These are phyloP conservation scores for Sinocyclocheilus anshuiensis DNA, from an alignment of 2,113 vertebrate genomes.

Conservation along the genomic window DNA sequence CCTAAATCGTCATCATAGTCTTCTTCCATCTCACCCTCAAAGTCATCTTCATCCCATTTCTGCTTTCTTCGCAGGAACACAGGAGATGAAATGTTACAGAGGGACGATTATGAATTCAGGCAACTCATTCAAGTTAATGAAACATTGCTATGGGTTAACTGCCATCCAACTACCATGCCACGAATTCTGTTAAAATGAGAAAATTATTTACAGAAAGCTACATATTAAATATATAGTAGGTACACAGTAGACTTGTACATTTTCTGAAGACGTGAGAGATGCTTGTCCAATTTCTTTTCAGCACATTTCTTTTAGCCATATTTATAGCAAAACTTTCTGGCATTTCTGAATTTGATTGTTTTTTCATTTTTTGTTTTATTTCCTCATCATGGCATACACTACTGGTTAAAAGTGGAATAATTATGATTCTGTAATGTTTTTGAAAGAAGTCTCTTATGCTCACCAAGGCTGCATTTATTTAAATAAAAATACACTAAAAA, in stretches of 20 bases:
- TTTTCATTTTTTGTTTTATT: neutral
- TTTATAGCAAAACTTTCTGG: neutral
- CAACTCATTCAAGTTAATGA: neutral
- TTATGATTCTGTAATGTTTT: neutral
- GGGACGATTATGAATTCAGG: neutral
- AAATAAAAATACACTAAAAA: no score
- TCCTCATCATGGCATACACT: neutral
- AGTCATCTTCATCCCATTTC: constrained; percentile 90
- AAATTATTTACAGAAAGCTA: neutral
- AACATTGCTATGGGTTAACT: neutral
- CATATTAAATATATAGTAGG: neutral
- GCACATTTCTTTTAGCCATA: no score
- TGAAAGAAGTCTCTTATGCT: no score
- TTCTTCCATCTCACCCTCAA: constrained; percentile 89
- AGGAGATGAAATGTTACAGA: neutral
- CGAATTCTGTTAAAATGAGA: neutral
- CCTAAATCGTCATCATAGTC: constrained; percentile 86
- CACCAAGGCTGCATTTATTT: no score
- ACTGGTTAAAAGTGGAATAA: neutral
- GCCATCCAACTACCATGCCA: neutral
- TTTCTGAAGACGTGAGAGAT: neutral
- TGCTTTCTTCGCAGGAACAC: constrained; percentile 74
- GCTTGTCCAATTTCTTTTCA: no score
- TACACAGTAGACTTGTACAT: neutral
- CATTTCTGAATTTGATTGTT: neutral